Conservation (phyloP, 2,888 invertebrate species). For the Dolomedes plantarius region DNA sequence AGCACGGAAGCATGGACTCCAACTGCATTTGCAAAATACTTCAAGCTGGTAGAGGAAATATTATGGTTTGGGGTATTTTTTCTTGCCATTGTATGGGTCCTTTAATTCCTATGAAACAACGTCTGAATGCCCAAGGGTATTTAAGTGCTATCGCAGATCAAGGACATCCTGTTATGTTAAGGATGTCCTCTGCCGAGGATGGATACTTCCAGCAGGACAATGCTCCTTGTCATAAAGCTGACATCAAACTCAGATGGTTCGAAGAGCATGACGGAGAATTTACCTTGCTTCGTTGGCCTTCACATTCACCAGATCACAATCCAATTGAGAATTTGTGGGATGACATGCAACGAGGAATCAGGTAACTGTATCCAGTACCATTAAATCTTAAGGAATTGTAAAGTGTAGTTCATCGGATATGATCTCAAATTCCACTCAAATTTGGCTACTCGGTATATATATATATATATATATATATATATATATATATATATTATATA, state of each 20-base stretch:
- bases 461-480: no score
- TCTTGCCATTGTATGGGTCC: no score
- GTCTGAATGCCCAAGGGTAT: no score
- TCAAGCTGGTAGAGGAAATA: no score
- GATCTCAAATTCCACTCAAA: no score
- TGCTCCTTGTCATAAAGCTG: neutral
- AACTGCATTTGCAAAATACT: conserved; percentile 17
- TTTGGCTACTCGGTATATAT: no score
- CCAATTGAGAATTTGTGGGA: conserved; percentile 17
- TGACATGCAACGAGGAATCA: neutral
- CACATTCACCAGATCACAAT: conserved; percentile 7
- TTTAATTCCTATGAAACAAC: no score
- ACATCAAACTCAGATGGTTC: neutral
- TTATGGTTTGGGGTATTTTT: no score
- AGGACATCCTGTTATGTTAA: no score
- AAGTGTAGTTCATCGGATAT: neutral
- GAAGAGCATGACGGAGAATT: no score
- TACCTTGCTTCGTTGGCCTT: neutral
- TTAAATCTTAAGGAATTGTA: neutral
- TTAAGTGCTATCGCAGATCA: no score
- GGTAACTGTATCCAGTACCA: neutral
- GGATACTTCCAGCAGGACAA: neutral
- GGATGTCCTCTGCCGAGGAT: neutral
- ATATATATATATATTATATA: no score
- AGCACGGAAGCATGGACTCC: neutral